Base-by-base conservation (phyloP, 2,888 invertebrate species). In the Dolomedes plantarius region DNA sequence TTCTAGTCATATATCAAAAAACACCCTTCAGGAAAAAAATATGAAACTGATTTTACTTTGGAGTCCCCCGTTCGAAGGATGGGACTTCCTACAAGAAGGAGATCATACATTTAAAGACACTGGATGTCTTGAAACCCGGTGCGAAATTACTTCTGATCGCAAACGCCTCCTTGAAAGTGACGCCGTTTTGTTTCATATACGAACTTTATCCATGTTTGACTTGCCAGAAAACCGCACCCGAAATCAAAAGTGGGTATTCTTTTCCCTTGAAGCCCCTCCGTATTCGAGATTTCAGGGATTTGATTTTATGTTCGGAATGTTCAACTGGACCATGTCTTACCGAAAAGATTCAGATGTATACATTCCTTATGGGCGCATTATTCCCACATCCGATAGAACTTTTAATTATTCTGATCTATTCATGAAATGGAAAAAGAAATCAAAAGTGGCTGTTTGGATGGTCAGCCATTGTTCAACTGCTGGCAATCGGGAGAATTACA, bases 381-480 rank as follows among this genome's bases (percentile, higher is more conserved):
- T 41, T 5, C 0, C 7, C 0, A 65, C 27, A 5, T 39, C 5
- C 23, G 28, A n/a, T 3, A 36, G 16, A 11, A 0, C n/a, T 0
- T 46, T 23, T 0, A 56, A 50, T 19, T 5, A 2, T 16, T n/a
- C 32, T 3, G 16, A 85, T 23, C 13, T 78, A 0, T 31, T 46
- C 16, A 27, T 28, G 19, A 11, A 41, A 7, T 86, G 86, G 86
- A 79, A 39, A 23, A 62, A 65, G n/a, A 87, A 87, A 36, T 29
- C 65, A 1, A 72, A 65, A 56, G 75, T 68, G 56, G 89, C 87
- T 0, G 88, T 87, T 3, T 89, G 89, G 89, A 87, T 89, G 75
- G 89, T 89, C 0, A 89, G 89, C 39, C 87, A 89, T 67, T 89
- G 90, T 71, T 9, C 27, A 6, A 85, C 89, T 0, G 32, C 28